Evolutionary conservation across 2,113 vertebrate species (phyloP), one percentile per base, ranked within the genome.

Genomic region (Apus apus): DNA sequence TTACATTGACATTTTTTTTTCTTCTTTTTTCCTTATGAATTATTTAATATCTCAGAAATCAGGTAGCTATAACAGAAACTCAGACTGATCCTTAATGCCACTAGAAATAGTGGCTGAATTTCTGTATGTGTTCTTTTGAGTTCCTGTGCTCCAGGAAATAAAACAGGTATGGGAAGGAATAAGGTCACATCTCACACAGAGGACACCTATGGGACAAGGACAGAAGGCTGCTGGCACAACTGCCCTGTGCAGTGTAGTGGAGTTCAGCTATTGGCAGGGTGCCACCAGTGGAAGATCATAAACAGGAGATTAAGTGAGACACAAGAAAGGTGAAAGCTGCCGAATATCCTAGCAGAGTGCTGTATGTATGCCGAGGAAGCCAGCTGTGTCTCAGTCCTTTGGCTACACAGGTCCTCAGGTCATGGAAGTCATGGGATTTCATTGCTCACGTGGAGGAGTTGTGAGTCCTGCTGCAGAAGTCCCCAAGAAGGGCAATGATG

Each of bases 51-150:
- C 26, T 61, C 60, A 93, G 70, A 75, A 76, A 78, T n/a, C 34
- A 34, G 53, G 61, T 56, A 86, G 53, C 19, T 91, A 32, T 65
- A 82, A 61, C 23, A 85, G 56, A 94, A 97, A 85, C 8, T 74
- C 26, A 32, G 17, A 18, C 25, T 81, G 17, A 38, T 65, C 22
- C 32, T 80, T 60, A 70, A 14, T 1, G 4, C 15, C 32, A 36
- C 38, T 77, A 64, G 34, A 7, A 80, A 45, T 29, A 48, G 17
- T 17, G 25, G 26, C 7, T 10, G 8, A 73, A 61, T n/a, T 68
- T 79, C 76, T 91, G 36, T 25, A 68, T 38, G 34, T 61, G 13
- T 23, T 73, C 32, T 9, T 51, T 26, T 32, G 62, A 68, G 50
- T 27, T 94, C 43, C 56, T 50, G 13, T 79, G 20, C 45, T 94